These are phyloP conservation scores for Brachyptera risi DNA, from an alignment of 2,888 invertebrate genomes.

Conservation along the genomic window DNA sequence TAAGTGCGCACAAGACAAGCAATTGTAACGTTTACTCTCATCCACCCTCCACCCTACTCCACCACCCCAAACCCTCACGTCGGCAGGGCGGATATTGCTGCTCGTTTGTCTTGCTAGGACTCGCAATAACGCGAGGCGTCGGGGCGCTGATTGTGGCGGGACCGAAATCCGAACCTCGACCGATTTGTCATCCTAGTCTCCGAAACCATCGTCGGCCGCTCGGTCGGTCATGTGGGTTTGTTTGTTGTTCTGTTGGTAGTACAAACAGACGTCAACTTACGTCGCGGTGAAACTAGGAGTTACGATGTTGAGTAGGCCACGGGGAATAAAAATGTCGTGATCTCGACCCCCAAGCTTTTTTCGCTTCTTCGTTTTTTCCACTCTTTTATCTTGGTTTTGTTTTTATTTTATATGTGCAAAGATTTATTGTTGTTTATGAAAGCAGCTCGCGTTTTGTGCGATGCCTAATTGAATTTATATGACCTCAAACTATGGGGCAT, in stretches of 20 bases:
- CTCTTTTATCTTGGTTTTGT: not conserved
- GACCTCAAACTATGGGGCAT: not conserved
- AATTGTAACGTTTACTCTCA: not conserved
- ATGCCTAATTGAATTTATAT: not conserved
- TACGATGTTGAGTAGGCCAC: not conserved
- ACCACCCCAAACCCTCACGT: not conserved
- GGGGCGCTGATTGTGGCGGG: slow-evolving; percentile 33
- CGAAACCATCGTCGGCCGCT: not conserved
- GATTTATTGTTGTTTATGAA: slow-evolving; percentile 11
- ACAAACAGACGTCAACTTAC: slow-evolving; percentile 7
- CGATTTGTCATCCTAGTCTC: slow-evolving; percentile 26
- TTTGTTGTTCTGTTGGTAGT: not conserved
- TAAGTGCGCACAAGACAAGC: slow-evolving; percentile 18
- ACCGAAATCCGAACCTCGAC: slow-evolving; percentile 29
- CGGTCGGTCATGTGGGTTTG: not conserved
- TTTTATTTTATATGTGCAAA: not conserved
- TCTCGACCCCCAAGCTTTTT: not conserved
- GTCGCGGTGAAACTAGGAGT: not conserved
- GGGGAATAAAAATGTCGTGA: not conserved
- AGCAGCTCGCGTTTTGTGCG: not conserved
- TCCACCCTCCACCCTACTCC: not conserved
- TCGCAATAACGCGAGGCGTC: slow-evolving; percentile 41
- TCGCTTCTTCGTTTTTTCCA: not conserved
- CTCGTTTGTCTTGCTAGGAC: slow-evolving; percentile 43
- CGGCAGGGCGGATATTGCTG: slow-evolving; percentile 45